Conservation (phyloP, 2,797 vertebrate genomes). For the Melopsittacus undulatus region DNA sequence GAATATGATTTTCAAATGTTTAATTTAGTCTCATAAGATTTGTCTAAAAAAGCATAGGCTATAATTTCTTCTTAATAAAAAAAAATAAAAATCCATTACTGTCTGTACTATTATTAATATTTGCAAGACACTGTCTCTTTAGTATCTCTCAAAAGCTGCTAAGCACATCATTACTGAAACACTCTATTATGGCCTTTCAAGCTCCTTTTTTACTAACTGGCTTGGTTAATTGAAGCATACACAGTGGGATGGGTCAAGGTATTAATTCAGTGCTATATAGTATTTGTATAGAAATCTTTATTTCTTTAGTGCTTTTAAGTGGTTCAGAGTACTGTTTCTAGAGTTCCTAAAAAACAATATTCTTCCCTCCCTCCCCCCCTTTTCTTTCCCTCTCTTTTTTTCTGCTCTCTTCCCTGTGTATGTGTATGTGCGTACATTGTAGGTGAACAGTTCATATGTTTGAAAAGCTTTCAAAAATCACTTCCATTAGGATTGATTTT, state of each 20-base stretch:
- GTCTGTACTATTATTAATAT: neutral
- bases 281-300: neutral
- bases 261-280: neutral
- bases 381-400: neutral
- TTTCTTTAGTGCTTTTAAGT: neutral
- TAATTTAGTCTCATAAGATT: neutral
- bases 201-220: neutral
- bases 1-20: neutral
- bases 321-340: neutral
- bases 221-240: neutral
- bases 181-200: neutral
- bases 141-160: neutral
- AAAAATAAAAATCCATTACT: neutral
- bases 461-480: neutral
- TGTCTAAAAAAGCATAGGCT: neutral
- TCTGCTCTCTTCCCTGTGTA: fast-evolving
- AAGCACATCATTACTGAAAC: neutral
- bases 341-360: neutral
- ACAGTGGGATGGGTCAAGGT: neutral
- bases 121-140: neutral
- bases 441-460: neutral
- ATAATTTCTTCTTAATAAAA: neutral
- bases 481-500: neutral
- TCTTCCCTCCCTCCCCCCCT: neutral
- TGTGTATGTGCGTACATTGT: neutral